Percentiles rank a stretch among this genome's conserved stretches.
These are phyloP conservation scores for Tiliqua scincoides DNA, from an alignment of 2,113 vertebrate species.

Conservation along the genomic window DNA sequence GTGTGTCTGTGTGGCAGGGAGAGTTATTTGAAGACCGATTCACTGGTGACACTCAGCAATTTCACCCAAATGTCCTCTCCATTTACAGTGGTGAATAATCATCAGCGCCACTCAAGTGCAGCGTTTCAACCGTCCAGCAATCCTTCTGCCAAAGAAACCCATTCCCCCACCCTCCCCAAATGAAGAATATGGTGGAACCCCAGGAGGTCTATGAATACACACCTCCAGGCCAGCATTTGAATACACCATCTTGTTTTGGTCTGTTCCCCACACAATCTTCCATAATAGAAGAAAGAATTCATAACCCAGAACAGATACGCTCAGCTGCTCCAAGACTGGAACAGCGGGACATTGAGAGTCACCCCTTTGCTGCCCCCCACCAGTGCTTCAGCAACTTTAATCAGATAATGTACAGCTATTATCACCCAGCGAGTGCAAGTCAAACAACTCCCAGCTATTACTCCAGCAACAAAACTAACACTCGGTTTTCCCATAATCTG, in stretches of 20 bases:
- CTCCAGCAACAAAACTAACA: conserved; percentile 69
- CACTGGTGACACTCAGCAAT: not conserved
- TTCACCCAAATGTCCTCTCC: not conserved
- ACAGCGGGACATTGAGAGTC: conserved; percentile 66
- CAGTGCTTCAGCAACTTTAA: conserved; percentile 75
- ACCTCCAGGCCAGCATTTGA: conserved; percentile 41
- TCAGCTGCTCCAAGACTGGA: conserved; percentile 66
- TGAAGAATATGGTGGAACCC: not conserved
- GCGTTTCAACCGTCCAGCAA: not conserved
- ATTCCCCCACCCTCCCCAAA: not conserved
- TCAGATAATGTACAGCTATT: conserved; percentile 77
- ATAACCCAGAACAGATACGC: conserved; percentile 70
- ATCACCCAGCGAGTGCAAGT: conserved; percentile 66
- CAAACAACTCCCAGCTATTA: conserved; percentile 74
- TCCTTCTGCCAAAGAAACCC: not conserved
- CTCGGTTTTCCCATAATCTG: conserved; percentile 48
- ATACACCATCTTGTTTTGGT: not conserved
- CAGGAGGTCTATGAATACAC: not conserved
- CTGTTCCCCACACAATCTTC: conserved; percentile 8
- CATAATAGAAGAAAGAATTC: conserved; percentile 70
- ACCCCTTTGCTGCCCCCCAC: conserved; percentile 71
- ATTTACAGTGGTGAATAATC: not conserved
- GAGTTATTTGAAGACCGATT: not conserved
- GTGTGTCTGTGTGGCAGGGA: too few relatives aligned
- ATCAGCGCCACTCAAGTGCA: not conserved